Conservation (phyloP, 2,113 vertebrate genomes). For the Halichoeres trimaculatus region DNA sequence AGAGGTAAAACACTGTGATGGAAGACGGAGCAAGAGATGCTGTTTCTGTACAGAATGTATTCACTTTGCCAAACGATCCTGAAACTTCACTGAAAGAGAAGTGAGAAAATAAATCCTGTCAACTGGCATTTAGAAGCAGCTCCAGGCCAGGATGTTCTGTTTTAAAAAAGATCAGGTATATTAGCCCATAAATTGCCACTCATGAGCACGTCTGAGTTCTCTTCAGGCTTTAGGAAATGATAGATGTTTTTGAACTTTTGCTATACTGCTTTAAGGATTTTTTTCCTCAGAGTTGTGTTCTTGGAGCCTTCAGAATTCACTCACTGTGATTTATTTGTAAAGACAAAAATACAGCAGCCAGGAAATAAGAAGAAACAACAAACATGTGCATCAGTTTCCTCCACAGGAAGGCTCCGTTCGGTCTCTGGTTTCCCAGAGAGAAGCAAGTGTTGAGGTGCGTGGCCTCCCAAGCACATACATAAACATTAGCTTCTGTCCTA, state of each 20-base stretch:
- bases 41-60: constrained; percentile 51
- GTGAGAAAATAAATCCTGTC: constrained; percentile 34
- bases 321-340: not conserved
- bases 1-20: constrained; percentile 38
- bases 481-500: constrained; percentile 13
- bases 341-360: not conserved
- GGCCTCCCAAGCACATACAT: constrained; percentile 23
- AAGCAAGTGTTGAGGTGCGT: constrained; percentile 1
- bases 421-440: constrained; percentile 13
- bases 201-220: not conserved
- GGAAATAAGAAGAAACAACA: not conserved
- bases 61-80: constrained; percentile 59
- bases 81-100: constrained; percentile 51
- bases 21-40: constrained; percentile 61
- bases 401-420: not conserved
- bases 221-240: constrained; percentile 16
- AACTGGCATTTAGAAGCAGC: constrained; percentile 33
- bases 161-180: constrained; percentile 31
- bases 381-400: constrained; percentile 27
- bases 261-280: not conserved
- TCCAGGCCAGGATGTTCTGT: constrained; percentile 12
- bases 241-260: constrained; percentile 1
- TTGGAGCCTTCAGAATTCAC: not conserved
- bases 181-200: constrained; percentile 9
- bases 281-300: not conserved